These are phyloP conservation scores for Echinarachnius parma DNA, from an alignment of 53 echinoderm and acorn worm species.

Conservation along the genomic window DNA sequence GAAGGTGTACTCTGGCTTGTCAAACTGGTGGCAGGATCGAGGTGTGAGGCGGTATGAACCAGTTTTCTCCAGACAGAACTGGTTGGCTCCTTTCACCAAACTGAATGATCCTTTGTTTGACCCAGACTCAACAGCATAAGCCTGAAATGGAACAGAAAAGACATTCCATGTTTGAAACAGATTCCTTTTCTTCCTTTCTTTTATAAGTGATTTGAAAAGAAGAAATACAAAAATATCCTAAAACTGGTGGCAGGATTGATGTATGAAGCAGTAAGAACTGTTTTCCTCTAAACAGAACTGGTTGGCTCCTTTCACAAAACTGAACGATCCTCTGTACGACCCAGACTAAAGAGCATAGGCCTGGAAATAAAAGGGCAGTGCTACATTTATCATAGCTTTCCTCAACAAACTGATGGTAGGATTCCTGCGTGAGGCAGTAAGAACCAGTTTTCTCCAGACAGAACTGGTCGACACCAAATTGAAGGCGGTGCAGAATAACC, in stretches of 20 bases:
- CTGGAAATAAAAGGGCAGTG: constrained; percentile 14
- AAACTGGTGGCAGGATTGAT: constrained; percentile 86
- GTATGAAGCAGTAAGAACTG: constrained; percentile 68
- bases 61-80: constrained; percentile 83
- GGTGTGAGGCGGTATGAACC: constrained; percentile 75
- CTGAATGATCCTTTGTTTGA: constrained; percentile 54
- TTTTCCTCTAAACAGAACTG: constrained; percentile 84
- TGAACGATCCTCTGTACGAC: constrained; percentile 50
- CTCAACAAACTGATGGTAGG: constrained; percentile 95
- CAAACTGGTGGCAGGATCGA: constrained; percentile 94
- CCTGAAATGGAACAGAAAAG: constrained; percentile 20
- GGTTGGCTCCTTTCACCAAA: constrained; percentile 66
- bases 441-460: constrained; percentile 82
- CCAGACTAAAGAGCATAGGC: constrained; percentile 51
- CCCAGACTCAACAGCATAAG: constrained; percentile 52
- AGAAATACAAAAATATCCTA: too few relatives aligned
- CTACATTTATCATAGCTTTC: too few relatives aligned
- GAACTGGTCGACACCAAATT: constrained; percentile 77
- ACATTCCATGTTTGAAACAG: too few relatives aligned
- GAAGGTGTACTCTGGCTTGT: constrained; percentile 68
- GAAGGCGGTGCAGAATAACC: too few relatives aligned
- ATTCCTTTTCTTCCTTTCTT: too few relatives aligned
- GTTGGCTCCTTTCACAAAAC: constrained; percentile 66
- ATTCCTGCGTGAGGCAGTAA: constrained; percentile 68
- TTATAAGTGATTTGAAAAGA: too few relatives aligned